Evolutionary conservation across 53 echinoderm and acorn worm species (phyloP), one percentile per base, ranked within the genome.

Genomic region (Hippasteria phrygiana): DNA sequence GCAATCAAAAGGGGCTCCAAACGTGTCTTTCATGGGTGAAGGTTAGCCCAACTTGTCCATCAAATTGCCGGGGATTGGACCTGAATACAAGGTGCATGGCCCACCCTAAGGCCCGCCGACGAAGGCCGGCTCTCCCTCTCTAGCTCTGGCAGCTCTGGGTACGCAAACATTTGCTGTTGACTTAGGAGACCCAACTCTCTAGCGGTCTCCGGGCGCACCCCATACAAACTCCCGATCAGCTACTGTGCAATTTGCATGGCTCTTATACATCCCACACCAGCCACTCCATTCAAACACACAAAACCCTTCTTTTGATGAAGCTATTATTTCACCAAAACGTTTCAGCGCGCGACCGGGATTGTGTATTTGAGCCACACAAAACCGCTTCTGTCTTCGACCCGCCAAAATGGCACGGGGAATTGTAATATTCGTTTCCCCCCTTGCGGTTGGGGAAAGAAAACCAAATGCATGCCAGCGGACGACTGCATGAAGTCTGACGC

Each of bases 41-140:
- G 85, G 85, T 71, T 85, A 71, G 70, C 85, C 85, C 85, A 85
- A 85, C 85, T 85, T 85, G 85, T 85, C 85, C 12, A 85, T 85
- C 85, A 85, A 85, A 85, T 71, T 85, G 85, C 69, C 69, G 35
- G 71, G 71, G 85, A 69, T 69, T 85, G 36, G 42, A 51, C 2
- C 28, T 85, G 69, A 85, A 85, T 85, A 34, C 85, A 71, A 51
- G 69, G 85, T 46, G 71, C 85, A 85, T 34, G 85, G 85, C 71
- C 85, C 71, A 46, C 85, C 85, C 71, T 71, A 26, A 71, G 85
- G 85, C 85, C 85, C 85, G 69, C 32, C 50, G 70, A 51, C 18
- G 46, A 69, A 51, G 85, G 71, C 50, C 64, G 65, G 55, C 63
- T 81, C 85, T 85, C 75, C 43, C 36, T 73, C 73, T 66, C 64